Evolutionary conservation across 2,113 vertebrate species (phyloP), one percentile per base, ranked within the genome.

Genomic region (Melanerpes aurifrons): DNA sequence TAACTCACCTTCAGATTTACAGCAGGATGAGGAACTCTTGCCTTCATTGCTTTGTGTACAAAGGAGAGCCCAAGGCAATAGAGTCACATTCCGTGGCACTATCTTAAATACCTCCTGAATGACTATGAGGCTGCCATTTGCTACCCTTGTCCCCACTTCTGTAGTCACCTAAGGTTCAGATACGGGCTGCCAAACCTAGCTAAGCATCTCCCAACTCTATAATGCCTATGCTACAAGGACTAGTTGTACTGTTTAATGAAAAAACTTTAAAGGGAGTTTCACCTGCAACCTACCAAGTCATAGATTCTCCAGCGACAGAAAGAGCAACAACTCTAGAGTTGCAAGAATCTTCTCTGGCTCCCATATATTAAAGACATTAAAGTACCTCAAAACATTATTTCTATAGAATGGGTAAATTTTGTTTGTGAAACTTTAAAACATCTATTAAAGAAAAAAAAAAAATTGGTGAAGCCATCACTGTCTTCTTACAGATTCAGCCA

Each of bases 401-500:
- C 68, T 78, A 67, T 66, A 80, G 74, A 96, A 89, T 40, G 68
- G 54, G 85, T 53, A 3, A 68, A 24, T 11, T 58, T n/a, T 90
- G 94, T 94, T 50, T 50, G 61, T 85, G 75, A 82, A 90, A 74
- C 48, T 79, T 89, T 87, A 87, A 88, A 91, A 68, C 43, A 79
- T 68, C 43, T 16, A 92, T 70, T 10, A 22, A 78, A 92, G 6
- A 9, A 25, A 82, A 88, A 80, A 95, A 83, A 96, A 91, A 74
- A 43, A n/a, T n/a, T 86, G 87, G 70, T 82, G 92, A 86, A 91
- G 92, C 90, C 92, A 77, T 91, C 93, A 94, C 70, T 62, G 24
- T 94, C 89, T 89, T 91, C 91, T 94, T 69, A 95, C 94, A 91
- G 77, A 86, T 94, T 91, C 86, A 96, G 85, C 82, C 91, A 95